Evolutionary conservation across 1,140 invertebrate species (phyloP), one percentile per base, ranked within the genome.

Genomic region (Hypsibius dujardini): DNA sequence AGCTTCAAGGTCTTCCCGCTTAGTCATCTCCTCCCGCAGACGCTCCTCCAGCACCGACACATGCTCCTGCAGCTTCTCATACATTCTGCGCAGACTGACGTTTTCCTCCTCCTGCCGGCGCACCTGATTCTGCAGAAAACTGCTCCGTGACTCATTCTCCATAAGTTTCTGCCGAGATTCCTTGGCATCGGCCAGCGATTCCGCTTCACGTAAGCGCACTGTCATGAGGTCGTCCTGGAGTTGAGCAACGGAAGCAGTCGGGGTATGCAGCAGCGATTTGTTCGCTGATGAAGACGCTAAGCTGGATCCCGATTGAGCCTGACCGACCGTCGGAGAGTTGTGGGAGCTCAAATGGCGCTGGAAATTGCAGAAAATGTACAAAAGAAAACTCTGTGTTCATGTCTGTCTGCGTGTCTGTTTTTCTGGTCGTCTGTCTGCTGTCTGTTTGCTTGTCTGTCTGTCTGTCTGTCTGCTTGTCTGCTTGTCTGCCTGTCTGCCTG

Each of bases 81-180:
- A 78, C 62, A 86, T 84, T 71, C 90, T 87, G 46, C 86, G 84
- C 74, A 95, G 78, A 74, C 85, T 83, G 76, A 92, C 90, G 74
- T 90, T 86, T 76, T 95, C 91, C 72, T 96, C 92, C 75, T 96
- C 94, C 80, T 96, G 91, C 46, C 94, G 83, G 46, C 89, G 85
- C 72, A 95, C 82, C 77, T 96, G 92, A 81, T 97, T 96, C 12
- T 60, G 14, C 47, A 45, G 47, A 46, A 40, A 1, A 56, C 72
- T 70, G 69, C 79, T 80, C 73, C 84, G 92, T 1, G 94, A 95
- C 79, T 98, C 94, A n/a, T 97, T 83, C 80, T 98, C 93, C 95
- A 98, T 98, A 0, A 95, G 87, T 81, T 94, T 96, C 2, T 96
- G 85, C 76, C 92, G 86, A 62, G 94, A 83, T 78, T 95, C 92